Evolutionary conservation across 2,113 vertebrate species (phyloP).

Genomic region (Zingel zingel): DNA sequence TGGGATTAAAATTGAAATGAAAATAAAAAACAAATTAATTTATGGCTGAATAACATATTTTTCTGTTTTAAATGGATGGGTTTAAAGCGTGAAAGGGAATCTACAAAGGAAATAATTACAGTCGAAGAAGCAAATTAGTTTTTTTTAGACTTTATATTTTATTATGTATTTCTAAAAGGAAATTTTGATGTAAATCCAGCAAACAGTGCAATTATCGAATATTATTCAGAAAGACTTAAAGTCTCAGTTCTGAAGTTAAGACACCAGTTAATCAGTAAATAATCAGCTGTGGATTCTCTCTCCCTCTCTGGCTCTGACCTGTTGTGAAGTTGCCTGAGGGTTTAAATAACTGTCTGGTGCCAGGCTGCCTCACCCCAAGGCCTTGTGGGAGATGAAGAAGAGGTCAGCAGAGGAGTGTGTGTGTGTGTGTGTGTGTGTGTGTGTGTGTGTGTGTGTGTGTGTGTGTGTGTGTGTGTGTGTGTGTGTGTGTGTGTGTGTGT

Average conservation of each 20-base stretch:
- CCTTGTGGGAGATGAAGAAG: slow-evolving; percentile 83
- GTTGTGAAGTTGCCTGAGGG: slow-evolving; percentile 80
- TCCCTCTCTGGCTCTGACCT: slow-evolving; percentile 72
- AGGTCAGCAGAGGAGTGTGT: slow-evolving; percentile 73
- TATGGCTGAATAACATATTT: slow-evolving; percentile 74
- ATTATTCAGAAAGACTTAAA: slow-evolving; percentile 35
- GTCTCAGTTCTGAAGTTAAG: slow-evolving; percentile 32
- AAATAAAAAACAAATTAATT: slow-evolving; percentile 85
- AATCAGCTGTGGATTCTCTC: slow-evolving; percentile 48
- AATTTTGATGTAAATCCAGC: slow-evolving; percentile 47
- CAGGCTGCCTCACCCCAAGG: slow-evolving; percentile 84
- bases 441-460: slow-evolving; percentile 28
- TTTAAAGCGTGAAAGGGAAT: slow-evolving; percentile 71
- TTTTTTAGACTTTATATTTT: slow-evolving; percentile 63
- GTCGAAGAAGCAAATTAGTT: slow-evolving; percentile 71
- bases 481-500: slow-evolving; percentile 31
- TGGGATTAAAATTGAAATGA: slow-evolving; percentile 84
- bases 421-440: slow-evolving; percentile 25
- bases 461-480: slow-evolving; percentile 36
- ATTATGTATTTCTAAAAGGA: slow-evolving; percentile 66
- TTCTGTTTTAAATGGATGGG: slow-evolving; percentile 69
- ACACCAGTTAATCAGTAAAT: slow-evolving; percentile 54
- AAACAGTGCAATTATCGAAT: slow-evolving; percentile 43
- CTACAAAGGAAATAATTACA: slow-evolving; percentile 77
- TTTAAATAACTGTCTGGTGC: slow-evolving; percentile 87